A percentile compares a stretch with the other conserved stretches of the same genome.
Conservation (phyloP, 2,888 invertebrate genomes). For the Amphimallon solstitiale region DNA sequence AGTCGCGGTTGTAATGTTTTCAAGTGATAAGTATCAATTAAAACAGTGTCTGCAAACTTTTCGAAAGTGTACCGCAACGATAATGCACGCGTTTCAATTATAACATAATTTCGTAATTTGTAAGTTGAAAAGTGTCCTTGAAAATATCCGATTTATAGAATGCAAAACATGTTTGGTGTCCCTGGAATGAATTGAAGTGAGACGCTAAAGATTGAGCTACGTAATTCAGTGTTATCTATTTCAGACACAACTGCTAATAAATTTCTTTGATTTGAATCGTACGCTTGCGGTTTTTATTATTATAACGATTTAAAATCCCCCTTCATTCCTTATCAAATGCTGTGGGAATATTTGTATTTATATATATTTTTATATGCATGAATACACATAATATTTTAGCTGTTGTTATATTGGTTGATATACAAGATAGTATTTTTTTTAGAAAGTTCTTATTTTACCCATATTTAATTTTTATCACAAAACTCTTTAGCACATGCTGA, state of each 20-base stretch:
- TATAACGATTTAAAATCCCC: conserved; percentile 19
- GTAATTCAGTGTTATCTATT: conserved; percentile 59
- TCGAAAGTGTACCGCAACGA: not conserved
- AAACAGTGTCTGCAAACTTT: conserved; percentile 46
- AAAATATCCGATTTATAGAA: not conserved
- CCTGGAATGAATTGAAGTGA: conserved; percentile 10
- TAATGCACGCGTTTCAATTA: too few relatives aligned
- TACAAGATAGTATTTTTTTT: too few relatives aligned
- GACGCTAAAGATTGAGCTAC: conserved; percentile 57
- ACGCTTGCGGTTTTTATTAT: conserved; percentile 28
- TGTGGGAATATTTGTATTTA: conserved; percentile 7
- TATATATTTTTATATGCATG: too few relatives aligned
- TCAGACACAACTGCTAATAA: conserved; percentile 61
- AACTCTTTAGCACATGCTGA: too few relatives aligned
- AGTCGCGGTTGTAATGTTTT: conserved; percentile 62
- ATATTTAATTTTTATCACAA: too few relatives aligned
- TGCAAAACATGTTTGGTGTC: conserved; percentile 22
- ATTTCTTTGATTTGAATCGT: conserved; percentile 58
- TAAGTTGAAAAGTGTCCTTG: not conserved
- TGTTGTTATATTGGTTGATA: too few relatives aligned
- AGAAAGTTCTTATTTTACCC: too few relatives aligned
- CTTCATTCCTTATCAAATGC: conserved; percentile 15
- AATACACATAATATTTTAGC: too few relatives aligned
- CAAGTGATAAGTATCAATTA: conserved; percentile 62
- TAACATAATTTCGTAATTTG: too few relatives aligned